phyloP scores from a whole-genome alignment of 1,140 invertebrate genomes.

The Euschistus heros region DNA sequence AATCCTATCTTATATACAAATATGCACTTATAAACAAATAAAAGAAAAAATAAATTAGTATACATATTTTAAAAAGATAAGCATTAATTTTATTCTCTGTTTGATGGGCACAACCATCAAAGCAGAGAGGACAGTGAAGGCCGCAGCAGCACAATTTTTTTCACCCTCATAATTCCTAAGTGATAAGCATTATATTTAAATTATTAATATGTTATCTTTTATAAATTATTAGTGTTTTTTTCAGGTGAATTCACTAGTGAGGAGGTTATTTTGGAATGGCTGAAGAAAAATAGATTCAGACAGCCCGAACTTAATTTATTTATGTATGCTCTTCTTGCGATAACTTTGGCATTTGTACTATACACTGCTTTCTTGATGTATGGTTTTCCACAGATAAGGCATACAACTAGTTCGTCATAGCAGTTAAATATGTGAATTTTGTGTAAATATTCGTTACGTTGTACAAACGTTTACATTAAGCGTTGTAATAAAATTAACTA shows the following conservation, averaged over 20 bases:
- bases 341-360: slow-evolving; percentile 72
- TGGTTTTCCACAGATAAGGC: slow-evolving; percentile 53
- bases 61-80: too few relatives aligned
- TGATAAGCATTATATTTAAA: background rate
- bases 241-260: slow-evolving; percentile 71
- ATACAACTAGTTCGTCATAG: background rate
- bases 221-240: slow-evolving; percentile 29
- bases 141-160: too few relatives aligned
- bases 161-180: background rate
- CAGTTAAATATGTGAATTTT: too few relatives aligned
- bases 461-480: slow-evolving; percentile 15
- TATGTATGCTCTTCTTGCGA: slow-evolving; percentile 83
- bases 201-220: background rate
- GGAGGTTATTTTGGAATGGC: slow-evolving; percentile 83
- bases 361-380: slow-evolving; percentile 85
- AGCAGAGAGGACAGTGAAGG: too few relatives aligned
- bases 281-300: slow-evolving; percentile 83
- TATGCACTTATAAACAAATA: too few relatives aligned
- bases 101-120: too few relatives aligned
- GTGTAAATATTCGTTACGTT: too few relatives aligned
- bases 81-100: too few relatives aligned
- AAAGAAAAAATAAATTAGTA: too few relatives aligned
- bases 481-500: background rate
- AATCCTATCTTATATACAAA: too few relatives aligned
- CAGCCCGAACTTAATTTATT: slow-evolving; percentile 89